phyloP scores from a whole-genome alignment of 1,140 invertebrate species.

The Polyergus mexicanus region DNA sequence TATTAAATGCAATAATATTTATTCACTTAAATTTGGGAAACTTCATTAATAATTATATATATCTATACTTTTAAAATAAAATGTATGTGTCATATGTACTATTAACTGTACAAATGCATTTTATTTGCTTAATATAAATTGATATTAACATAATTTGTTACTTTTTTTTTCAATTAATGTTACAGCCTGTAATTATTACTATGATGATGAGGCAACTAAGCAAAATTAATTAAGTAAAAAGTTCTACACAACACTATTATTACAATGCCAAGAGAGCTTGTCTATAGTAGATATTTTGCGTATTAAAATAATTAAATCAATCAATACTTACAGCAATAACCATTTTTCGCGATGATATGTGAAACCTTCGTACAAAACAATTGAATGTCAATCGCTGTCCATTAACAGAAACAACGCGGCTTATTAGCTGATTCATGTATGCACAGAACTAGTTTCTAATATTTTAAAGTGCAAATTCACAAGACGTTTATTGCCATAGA shows the following conservation, averaged over 20 bases:
- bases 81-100: neutral
- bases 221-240: neutral
- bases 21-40: neutral
- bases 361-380: slow-evolving; percentile 77
- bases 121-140: neutral
- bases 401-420: slow-evolving; percentile 63
- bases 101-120: too few relatives aligned
- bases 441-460: too few relatives aligned
- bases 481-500: too few relatives aligned
- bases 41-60: neutral
- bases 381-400: slow-evolving; percentile 62
- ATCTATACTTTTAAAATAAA: neutral
- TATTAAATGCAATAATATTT: neutral
- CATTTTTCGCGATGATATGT: slow-evolving; percentile 80
- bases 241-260: neutral
- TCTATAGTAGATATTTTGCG: neutral
- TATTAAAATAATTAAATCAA: neutral
- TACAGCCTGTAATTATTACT: neutral
- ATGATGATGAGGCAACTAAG: neutral
- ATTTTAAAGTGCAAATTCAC: too few relatives aligned
- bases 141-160: neutral
- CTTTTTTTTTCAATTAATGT: neutral
- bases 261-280: neutral
- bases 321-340: slow-evolving; percentile 81
- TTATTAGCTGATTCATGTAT: slow-evolving; percentile 73